A percentile compares a stretch with the other conserved stretches of the same genome.
phyloP scores from a whole-genome alignment of 2,797 vertebrate genomes.

The Knipowitschia caucasica region DNA sequence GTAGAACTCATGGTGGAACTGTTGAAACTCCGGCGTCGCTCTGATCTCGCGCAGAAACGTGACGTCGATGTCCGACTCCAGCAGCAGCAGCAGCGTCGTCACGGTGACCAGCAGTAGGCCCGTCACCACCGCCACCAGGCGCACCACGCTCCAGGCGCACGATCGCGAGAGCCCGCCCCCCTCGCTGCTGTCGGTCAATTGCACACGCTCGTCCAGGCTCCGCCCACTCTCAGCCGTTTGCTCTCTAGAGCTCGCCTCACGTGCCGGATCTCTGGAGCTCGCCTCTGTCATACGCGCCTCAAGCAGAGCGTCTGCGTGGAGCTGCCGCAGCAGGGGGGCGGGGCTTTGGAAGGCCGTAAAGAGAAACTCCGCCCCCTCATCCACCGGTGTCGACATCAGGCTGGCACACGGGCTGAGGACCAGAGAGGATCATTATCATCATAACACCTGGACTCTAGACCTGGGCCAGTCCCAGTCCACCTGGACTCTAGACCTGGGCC shows the following conservation, averaged over 20 bases:
- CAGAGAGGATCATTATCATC: too few relatives aligned
- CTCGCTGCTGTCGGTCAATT: constrained; percentile 72
- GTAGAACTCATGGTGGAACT: constrained; percentile 96
- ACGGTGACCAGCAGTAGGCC: constrained; percentile 88
- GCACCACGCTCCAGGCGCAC: constrained; percentile 85
- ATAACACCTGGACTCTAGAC: too few relatives aligned
- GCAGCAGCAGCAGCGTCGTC: constrained; percentile 89
- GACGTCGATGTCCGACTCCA: constrained; percentile 95
- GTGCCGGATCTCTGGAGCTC: constrained; percentile 82
- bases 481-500: too few relatives aligned
- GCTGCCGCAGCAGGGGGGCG: constrained; percentile 82
- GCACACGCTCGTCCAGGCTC: too few relatives aligned
- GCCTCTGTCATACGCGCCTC: constrained; percentile 90
- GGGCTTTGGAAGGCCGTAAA: constrained; percentile 87
- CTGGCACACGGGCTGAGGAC: constrained; percentile 86
- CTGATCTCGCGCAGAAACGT: constrained; percentile 97
- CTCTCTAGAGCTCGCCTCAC: too few relatives aligned
- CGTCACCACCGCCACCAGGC: constrained; percentile 85
- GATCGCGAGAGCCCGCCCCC: constrained; percentile 77
- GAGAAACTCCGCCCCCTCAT: constrained; percentile 87
- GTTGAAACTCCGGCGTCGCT: constrained; percentile 93
- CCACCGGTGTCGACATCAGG: constrained; percentile 87
- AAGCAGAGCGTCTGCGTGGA: constrained; percentile 87
- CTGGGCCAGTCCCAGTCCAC: too few relatives aligned
- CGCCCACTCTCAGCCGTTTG: too few relatives aligned